These are phyloP conservation scores for Mesopsocus fuscifrons DNA, from an alignment of 2,888 invertebrate genomes.

Conservation along the genomic window DNA sequence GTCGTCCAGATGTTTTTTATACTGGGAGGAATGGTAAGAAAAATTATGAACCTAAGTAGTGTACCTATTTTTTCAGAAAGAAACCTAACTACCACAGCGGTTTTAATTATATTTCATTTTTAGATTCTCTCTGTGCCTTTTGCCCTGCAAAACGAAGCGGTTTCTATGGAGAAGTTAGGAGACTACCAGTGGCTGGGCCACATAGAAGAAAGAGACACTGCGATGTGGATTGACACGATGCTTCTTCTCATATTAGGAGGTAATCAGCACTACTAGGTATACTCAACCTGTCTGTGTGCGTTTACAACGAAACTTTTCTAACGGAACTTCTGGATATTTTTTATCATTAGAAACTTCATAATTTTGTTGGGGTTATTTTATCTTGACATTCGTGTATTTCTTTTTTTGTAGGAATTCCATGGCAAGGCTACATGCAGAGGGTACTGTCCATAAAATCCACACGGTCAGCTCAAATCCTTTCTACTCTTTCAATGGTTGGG, in stretches of 20 bases:
- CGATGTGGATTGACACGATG: constrained; percentile 35
- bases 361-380: too few relatives aligned
- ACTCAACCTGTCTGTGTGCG: too few relatives aligned
- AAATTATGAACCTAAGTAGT: too few relatives aligned
- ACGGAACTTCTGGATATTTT: too few relatives aligned
- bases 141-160: constrained; percentile 35
- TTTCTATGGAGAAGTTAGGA: constrained; percentile 24
- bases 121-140: constrained; percentile 44
- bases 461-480: constrained; percentile 38
- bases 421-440: constrained; percentile 42
- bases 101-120: too few relatives aligned
- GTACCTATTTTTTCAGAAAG: too few relatives aligned
- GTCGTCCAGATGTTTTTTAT: constrained; percentile 46
- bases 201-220: constrained; percentile 27
- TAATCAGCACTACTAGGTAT: too few relatives aligned
- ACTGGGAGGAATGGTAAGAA: constrained; percentile 41
- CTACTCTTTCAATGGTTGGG: constrained; percentile 41
- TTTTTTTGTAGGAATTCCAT: constrained; percentile 14
- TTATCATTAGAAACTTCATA: too few relatives aligned
- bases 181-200: constrained; percentile 34
- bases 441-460: constrained; percentile 44
- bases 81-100: too few relatives aligned
- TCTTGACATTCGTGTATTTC: too few relatives aligned
- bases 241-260: constrained; percentile 42
- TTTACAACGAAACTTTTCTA: too few relatives aligned